These are phyloP conservation scores for Siniperca obscura DNA, from an alignment of 2,797 vertebrate genomes.

Conservation along the genomic window DNA sequence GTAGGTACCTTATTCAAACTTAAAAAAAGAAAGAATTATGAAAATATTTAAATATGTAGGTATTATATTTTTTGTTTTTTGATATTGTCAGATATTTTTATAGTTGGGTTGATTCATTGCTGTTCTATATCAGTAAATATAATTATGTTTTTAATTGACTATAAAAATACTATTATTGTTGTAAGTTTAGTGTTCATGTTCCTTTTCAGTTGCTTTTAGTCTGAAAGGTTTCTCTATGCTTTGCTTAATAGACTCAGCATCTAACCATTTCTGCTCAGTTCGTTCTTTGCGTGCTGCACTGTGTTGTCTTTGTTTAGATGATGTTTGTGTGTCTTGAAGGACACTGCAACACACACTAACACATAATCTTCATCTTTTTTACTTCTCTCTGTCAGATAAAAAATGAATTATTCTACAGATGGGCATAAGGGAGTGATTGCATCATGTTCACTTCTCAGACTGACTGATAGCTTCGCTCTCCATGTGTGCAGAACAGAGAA, in stretches of 20 bases:
- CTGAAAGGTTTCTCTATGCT: background rate
- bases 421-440: conserved; percentile 51
- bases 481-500: conserved; percentile 49
- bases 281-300: accelerated
- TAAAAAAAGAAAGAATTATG: background rate
- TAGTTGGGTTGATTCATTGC: background rate
- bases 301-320: background rate
- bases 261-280: background rate
- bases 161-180: background rate
- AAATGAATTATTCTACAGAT: conserved; percentile 43
- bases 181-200: no score
- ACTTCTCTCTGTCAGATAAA: conserved; percentile 33
- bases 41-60: background rate
- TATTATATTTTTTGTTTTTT: background rate
- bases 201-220: background rate
- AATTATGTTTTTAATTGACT: background rate
- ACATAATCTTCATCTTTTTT: conserved; percentile 4
- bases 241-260: background rate
- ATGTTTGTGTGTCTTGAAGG: background rate
- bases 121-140: background rate
- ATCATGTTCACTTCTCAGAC: conserved; percentile 57
- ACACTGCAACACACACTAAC: conserved; percentile 8
- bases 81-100: no score
- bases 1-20: background rate
- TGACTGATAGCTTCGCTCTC: conserved; percentile 50